Base-by-base conservation (phyloP, 92 coral and sea anemone species). In the Parazoanthus atlanticus region DNA sequence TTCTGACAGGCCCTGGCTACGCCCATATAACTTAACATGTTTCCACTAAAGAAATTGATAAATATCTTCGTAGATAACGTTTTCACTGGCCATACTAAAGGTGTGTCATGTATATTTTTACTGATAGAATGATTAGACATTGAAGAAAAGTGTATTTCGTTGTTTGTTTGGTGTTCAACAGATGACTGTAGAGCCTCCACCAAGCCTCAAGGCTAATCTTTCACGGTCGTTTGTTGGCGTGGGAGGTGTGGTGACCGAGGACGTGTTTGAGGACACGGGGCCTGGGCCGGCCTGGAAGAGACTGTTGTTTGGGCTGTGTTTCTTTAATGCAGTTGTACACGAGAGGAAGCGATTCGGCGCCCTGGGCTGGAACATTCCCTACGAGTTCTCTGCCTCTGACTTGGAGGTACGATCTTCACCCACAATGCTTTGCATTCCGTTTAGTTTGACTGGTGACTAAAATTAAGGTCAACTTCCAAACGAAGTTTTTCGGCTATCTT, bases 101-200 rank as follows among this genome's bases (percentile, higher is more conserved):
- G 58, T 52, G 21, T 52, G 58, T 52, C 12, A 2, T 52, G 3
- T 52, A 12, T n/a, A n/a, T n/a, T 46, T 11, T 46, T 11, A 8
- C 6, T 11, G 8, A 11, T 46, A 46, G 15, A 46, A 46, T 46
- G 12, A 46, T 46, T 46, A 46, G 52, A 46, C 31, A 32, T 7
- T 25, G 28, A 8, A 52, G 11, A 13, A 28, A 34, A 52, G n/a
- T 28, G 31, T 75, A 5, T 3, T 54, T 8, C 9, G 52, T 66
- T 15, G 12, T 81, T 71, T 49, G 0, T 64, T 84, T 10, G 23
- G 32, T 30, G 3, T 84, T 58, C 36, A 72, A 78, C 89, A 97
- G 99, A 95, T 97, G 96, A 95, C 99, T 0, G 98, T 97, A 13
- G 99, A 97, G 79, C 98, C 98, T 74, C 96, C 97, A 6, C 99